phyloP scores from a whole-genome alignment of 1,140 invertebrate genomes.

The Pseudomyrmex pallidus region DNA sequence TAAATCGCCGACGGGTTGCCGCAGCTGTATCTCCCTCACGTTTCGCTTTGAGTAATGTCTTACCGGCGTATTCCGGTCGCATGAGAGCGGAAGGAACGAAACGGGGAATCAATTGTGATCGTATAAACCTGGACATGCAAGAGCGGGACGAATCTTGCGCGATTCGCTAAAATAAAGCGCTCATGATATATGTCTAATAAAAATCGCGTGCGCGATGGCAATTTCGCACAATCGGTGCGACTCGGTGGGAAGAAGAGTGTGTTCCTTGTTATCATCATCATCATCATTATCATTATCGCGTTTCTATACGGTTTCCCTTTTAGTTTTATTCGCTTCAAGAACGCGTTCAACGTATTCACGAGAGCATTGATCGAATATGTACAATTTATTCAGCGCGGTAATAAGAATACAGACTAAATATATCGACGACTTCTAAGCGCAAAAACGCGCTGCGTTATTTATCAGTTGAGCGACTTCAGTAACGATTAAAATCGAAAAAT shows the following conservation, averaged over 20 bases:
- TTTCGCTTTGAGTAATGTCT: conserved; percentile 65
- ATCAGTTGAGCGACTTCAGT: neutral
- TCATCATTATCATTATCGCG: neutral
- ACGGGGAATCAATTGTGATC: conserved; percentile 64
- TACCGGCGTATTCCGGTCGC: conserved; percentile 39
- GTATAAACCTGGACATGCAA: conserved; percentile 56
- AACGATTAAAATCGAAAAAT: conserved; percentile 1
- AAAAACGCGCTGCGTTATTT: conserved; percentile 9
- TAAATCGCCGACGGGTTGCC: conserved; percentile 68
- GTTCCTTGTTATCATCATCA: too few species aligned
- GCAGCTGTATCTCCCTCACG: conserved; percentile 66
- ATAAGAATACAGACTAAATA: neutral
- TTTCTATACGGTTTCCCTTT: neutral
- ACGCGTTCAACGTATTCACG: conserved; percentile 33
- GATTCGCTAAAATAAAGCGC: conserved; percentile 40
- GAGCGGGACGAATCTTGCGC: conserved; percentile 25
- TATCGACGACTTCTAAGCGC: neutral
- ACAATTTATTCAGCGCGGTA: conserved; percentile 8
- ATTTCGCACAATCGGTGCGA: conserved; percentile 5
- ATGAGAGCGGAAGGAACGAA: conserved; percentile 26
- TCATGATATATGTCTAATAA: conserved; percentile 33
- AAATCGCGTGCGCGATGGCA: conserved; percentile 16
- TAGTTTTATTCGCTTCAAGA: conserved; percentile 5
- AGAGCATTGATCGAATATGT: conserved; percentile 2
- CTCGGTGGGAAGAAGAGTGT: neutral